Base-by-base conservation (phyloP, 1,140 invertebrate species). In the Drosophila lowei region DNA sequence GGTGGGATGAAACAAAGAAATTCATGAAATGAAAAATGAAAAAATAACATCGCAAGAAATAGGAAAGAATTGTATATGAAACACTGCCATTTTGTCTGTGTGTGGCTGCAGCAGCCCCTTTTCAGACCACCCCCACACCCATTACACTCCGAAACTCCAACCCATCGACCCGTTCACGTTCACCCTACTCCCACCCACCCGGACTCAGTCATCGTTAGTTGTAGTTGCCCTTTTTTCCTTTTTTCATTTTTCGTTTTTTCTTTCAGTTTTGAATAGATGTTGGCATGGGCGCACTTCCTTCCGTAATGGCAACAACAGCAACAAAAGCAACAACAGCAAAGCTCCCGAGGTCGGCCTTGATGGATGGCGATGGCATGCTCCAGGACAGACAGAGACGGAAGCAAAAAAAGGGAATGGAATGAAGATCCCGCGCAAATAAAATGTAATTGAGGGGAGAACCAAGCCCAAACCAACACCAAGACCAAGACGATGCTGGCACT, bases 371-470 rank as follows among this genome's bases (percentile, higher is more conserved):
- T 67, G 52, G 67, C 58, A 72, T 57, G 72, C 68, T 70, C 41
- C 49, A 44, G 43, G 57, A 18, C 25, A 25, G 30, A 23, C 21
- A 21, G 18, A 46, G 28, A 42, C 48, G 50, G 44, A 25, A 52
- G 49, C 42, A 16, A 30, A 63, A 25, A 54, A 56, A 8, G 28
- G 18, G 52, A 18, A 38, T 23, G 30, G 34, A 25, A 25, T 23
- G 66, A 38, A 64, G 64, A 72, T 62, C 75, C 75, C 66, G 73
- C 81, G 81, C 73, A 86, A 81, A 85, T 85, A 85, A 72, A 85
- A 81, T 72, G 75, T 86, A 81, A 85, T 85, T 85, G 80, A 68
- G 65, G 79, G 72, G 66, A 79, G 79, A 75, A 79, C 47, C 63
- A 72, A 67, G 57, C 28, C 50, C 30, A 46, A 28, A 30, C 6